phyloP scores from a whole-genome alignment of 1,140 invertebrate species.

The Hydropsyche tenuis region DNA sequence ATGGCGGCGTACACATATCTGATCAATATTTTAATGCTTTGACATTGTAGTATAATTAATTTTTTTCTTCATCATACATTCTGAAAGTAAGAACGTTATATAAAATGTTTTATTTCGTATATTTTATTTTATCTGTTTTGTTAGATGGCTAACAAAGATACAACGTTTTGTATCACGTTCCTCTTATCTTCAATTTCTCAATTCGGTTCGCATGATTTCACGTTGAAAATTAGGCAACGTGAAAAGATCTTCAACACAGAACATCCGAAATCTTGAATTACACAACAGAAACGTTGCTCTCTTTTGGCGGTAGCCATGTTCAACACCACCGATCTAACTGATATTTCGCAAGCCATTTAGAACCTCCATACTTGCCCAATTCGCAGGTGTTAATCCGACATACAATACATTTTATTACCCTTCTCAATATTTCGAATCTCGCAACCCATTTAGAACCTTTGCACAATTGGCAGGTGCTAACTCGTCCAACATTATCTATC shows the following conservation, averaged over 20 bases:
- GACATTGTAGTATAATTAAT: too few relatives aligned
- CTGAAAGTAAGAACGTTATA: too few relatives aligned
- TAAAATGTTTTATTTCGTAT: neutral
- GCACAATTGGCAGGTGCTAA: conserved; percentile 13
- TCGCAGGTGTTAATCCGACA: neutral
- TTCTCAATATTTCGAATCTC: too few relatives aligned
- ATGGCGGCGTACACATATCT: too few relatives aligned
- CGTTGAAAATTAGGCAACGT: neutral
- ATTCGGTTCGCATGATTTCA: conserved; percentile 11
- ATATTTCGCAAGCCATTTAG: neutral
- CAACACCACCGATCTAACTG: neutral
- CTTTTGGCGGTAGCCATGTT: conserved; percentile 5
- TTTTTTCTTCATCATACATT: too few relatives aligned
- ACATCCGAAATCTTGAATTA: neutral
- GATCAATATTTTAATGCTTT: too few relatives aligned
- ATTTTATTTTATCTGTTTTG: neutral
- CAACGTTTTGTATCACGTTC: too few relatives aligned
- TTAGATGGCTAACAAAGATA: too few relatives aligned
- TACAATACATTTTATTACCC: too few relatives aligned
- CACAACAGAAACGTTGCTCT: neutral
- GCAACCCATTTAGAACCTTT: neutral
- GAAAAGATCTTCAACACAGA: conserved; percentile 4
- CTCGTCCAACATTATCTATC: too few relatives aligned
- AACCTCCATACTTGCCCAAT: conserved; percentile 15
- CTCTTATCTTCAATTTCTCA: too few relatives aligned